Evolutionary conservation across 2,797 vertebrate species (phyloP), one percentile per base, ranked within the genome.

Genomic region (Chelidonichthys spinosus): DNA sequence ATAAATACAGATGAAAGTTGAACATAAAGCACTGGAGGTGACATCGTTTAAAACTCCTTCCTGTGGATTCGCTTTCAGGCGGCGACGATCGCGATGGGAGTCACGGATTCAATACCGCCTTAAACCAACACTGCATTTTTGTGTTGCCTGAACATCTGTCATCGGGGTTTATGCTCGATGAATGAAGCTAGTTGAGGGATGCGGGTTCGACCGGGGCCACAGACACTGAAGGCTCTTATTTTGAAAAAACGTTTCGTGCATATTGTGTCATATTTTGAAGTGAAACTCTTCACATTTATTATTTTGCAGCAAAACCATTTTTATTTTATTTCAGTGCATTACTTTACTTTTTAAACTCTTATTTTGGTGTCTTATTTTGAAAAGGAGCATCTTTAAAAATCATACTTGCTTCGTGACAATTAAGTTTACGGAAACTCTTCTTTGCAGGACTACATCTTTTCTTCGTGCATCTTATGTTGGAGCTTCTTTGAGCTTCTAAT

Each of bases 1-100:
- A 25, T 25, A 25, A 25, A 25, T 25, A 25, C 25, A 25, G 86
- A 87, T 89, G 72, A 89, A 89, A 86, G 90, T 78, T 10, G 69
- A 25, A 25, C 25, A 25, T 25, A 25, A 25, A 85, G 44, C 35
- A 6, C 55, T 37, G 46, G 25, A 39, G 64, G 71, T 77, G 67
- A 80, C 61, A 47, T 10, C 9, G 43, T 79, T 80, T 78, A 59
- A 56, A n/a, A 50, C 49, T 56, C 11, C 73, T 76, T 86, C 82
- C 82, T 82, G 82, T 54, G 42, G 63, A 40, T 65, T 6, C 36
- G 2, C 62, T 69, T 74, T 54, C 64, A 69, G 69, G 46, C 40
- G 70, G 54, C 10, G 50, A 68, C 39, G 49, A 32, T 6, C 35
- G 56, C 37, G 37, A 43, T 69, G 72, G 77, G 82, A 72, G 79